Base-by-base conservation (phyloP, 1,140 invertebrate genomes). In the Phymorhynchus buccinoides region DNA sequence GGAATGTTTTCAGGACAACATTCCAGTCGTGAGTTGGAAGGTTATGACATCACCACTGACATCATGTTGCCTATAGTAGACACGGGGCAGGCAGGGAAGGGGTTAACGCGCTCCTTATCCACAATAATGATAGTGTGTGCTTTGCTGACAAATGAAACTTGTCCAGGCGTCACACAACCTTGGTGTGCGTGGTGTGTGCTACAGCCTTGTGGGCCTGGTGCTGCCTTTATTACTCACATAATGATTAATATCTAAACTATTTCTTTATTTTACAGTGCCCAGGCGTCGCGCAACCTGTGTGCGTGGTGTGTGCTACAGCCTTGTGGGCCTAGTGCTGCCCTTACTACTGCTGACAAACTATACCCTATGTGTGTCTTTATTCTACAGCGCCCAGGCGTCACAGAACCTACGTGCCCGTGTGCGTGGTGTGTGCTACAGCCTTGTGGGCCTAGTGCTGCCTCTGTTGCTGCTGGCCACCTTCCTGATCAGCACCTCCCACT, bases 191-290 rank as follows among this genome's bases (percentile, higher is more conserved):
- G 93, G 94, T 22, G 83, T 93, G 41, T 84, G 92, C 27, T 92
- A 94, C 37, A 91, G 91, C 35, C 83, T 94, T 22, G 77, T 94
- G 56, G 94, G 93, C 0, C 86, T 94, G 77, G 66, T 93, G 41
- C 85, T 95, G 32, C 94, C 94, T 9, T 62, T 93, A 30, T 77
- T 93, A 44, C 88, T 94, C n/a, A n/a, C n/a, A n/a, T n/a, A n/a
- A n/a, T n/a, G n/a, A n/a, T n/a, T n/a, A n/a, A n/a, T n/a, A n/a
- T n/a, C n/a, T 66, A 18, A 22, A 30, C 56, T 62, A 27, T 62
- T 22, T 62, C 41, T 86, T 39, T 68, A 52, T 66, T 66, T 44
- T 92, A 35, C 88, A 94, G 93, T 85, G 85, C 87, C 16, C 87
- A 84, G 73, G 85, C 86, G 52, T 89, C 90, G 22, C 42, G 89